Evolutionary conservation across 2,888 invertebrate genomes (phyloP).

Genomic region (Apamea crenata): DNA sequence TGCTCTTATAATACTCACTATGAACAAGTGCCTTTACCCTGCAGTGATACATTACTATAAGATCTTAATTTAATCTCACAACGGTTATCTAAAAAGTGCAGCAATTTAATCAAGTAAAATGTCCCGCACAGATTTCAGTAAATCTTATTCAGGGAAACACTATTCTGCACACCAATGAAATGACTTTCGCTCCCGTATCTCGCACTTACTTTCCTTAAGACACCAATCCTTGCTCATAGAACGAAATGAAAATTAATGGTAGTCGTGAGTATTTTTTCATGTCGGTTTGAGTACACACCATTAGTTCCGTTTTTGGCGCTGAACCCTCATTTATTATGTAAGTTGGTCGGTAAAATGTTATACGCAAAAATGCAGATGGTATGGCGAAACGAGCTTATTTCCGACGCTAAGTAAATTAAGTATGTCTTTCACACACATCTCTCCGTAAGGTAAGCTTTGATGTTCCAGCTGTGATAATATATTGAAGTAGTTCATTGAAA

Average conservation of each 20-base stretch:
- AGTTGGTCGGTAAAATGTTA: slow-evolving; percentile 79
- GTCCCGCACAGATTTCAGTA: slow-evolving; percentile 55
- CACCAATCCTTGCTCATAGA: slow-evolving; percentile 85
- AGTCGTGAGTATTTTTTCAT: slow-evolving; percentile 89
- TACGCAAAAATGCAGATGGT: slow-evolving; percentile 82
- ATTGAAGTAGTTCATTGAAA: slow-evolving; percentile 50
- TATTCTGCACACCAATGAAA: slow-evolving; percentile 69
- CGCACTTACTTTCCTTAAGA: slow-evolving; percentile 81
- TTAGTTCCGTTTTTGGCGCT: slow-evolving; percentile 88
- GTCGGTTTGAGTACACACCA: slow-evolving; percentile 89
- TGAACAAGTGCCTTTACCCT: not conserved
- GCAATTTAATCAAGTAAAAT: slow-evolving; percentile 50
- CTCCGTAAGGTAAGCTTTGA: slow-evolving; percentile 63
- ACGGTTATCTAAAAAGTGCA: slow-evolving; percentile 16
- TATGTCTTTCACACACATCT: slow-evolving; percentile 58
- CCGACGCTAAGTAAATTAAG: slow-evolving; percentile 68
- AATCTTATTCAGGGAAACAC: slow-evolving; percentile 64
- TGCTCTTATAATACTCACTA: not conserved
- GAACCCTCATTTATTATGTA: slow-evolving; percentile 89
- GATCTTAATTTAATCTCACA: not conserved
- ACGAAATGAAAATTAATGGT: slow-evolving; percentile 90
- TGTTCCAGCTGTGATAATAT: slow-evolving; percentile 60
- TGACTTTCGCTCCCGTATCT: slow-evolving; percentile 71
- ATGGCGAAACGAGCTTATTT: slow-evolving; percentile 72
- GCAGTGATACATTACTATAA: not conserved